Base-by-base conservation (phyloP, 1,140 invertebrate species). In the Luehdorfia chinensis region DNA sequence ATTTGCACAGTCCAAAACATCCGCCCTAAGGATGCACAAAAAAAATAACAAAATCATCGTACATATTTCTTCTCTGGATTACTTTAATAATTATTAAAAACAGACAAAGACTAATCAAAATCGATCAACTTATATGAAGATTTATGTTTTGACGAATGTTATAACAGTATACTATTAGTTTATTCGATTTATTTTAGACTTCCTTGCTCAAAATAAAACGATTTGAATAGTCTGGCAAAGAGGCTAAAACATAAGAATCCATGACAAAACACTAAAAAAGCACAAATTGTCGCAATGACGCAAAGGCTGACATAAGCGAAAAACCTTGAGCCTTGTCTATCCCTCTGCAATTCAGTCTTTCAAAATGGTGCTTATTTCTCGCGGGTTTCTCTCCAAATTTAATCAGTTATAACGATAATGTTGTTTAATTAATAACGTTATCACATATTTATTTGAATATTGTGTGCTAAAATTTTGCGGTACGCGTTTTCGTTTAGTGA, bases 291-390 rank as follows among this genome's bases (percentile, higher is more conserved):
- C 73, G 74, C 72, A 79, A 77, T 80, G 76, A 77, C 76, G 74
- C 67, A 74, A 74, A 54, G 37, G 54, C 55, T 66, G 72, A 66
- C 74, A 75, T 64, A 43, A 62, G 64, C 49, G 62, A 78, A 83
- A 84, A 79, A 75, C 76, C 73, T 79, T 84, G 71, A n/a, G 74
- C 76, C 73, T 78, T 84, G 70, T 68, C 66, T 66, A 66, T 56
- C 62, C 74, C 70, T 59, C 55, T 77, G 75, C 66, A 43, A 28
- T 65, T 71, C 62, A 84, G 75, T 78, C 67, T 75, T 83, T 84
- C 78, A 83, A 75, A 80, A 83, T 83, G 80, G 80, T 84, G 76
- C 75, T 77, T 75, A 66, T 55, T 68, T 80, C 67, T 79, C 71
- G 75, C 76, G 73, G 66, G 70, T 77, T 83, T 80, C 64, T 67